Conservation (phyloP, 2,797 vertebrate species). For the Micrastur ruficollis region DNA sequence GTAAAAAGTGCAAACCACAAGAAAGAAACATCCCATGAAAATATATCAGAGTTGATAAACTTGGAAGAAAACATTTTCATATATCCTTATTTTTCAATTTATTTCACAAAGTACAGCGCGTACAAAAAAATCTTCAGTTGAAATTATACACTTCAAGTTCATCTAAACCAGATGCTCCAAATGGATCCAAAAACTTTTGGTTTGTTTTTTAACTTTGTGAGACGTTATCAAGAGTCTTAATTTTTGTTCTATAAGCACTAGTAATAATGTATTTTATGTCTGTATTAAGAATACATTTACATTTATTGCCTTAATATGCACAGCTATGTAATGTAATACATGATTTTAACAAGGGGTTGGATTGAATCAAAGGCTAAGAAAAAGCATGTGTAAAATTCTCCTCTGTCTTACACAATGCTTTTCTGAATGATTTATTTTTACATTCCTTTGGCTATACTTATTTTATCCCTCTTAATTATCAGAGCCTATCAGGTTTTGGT, state of each 20-base stretch:
- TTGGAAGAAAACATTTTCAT: not conserved
- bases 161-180: not conserved
- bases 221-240: not conserved
- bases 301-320: not conserved
- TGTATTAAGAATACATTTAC: not conserved
- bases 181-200: not conserved
- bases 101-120: not conserved
- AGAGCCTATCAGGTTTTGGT: not conserved
- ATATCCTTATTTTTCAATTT: not conserved
- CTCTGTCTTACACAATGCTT: not conserved
- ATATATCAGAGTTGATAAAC: not conserved
- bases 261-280: not conserved
- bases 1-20: not conserved
- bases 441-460: not conserved
- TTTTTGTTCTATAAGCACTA: not conserved
- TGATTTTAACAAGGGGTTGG: not conserved
- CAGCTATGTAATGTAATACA: not conserved
- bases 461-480: not conserved
- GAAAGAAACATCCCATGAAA: not conserved
- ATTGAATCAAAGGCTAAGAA: not conserved
- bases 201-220: not conserved
- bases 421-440: not conserved
- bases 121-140: not conserved
- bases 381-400: not conserved
- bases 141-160: not conserved